Base-by-base conservation (phyloP, 2,888 invertebrate species). In the Laothoe populi region DNA sequence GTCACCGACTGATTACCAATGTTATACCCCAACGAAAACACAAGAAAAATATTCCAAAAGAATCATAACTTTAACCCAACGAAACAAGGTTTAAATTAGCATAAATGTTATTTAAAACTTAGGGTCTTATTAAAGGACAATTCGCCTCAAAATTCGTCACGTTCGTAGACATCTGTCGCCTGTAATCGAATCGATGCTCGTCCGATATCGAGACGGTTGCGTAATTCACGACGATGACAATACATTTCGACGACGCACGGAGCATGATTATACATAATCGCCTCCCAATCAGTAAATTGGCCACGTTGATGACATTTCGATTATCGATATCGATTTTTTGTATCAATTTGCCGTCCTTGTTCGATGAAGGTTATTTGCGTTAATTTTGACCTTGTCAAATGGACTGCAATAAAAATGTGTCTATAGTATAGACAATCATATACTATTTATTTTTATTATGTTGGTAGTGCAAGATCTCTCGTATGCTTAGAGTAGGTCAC, bases 131-230 rank as follows among this genome's bases (percentile, higher is more conserved):
- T 77, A 72, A 70, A 71, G 66, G 68, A 71, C 67, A 75, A 77
- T 73, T 76, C 76, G 81, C 82, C 84, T 85, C 86, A 74, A 92
- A 91, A 92, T 92, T 92, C 92, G 92, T 92, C 92, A 92, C 92
- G 92, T 92, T 85, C 87, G 78, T 84, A 82, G 87, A 91, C 92
- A 92, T 91, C 92, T 92, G 92, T 92, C 92, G 91, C 86, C 86
- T 75, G 81, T 90, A 90, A 91, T 91, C 89, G 92, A 90, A 85
- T 84, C 79, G 83, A 73, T 72, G 74, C 72, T 73, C 69, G 75
- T 78, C 83, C 79, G 86, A 83, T 84, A 83, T 85, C 77, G 79
- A 82, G 75, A 73, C 82, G 79, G 83, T 91, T 91, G 90, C 90
- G 88, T 90, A 90, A 92, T 91, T 90, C 86, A 86, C 82, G 80